Percentiles rank a stretch among this genome's conserved stretches.
Evolutionary conservation across 92 coral and sea anemone species (phyloP).

Genomic region (Bergia sp.): DNA sequence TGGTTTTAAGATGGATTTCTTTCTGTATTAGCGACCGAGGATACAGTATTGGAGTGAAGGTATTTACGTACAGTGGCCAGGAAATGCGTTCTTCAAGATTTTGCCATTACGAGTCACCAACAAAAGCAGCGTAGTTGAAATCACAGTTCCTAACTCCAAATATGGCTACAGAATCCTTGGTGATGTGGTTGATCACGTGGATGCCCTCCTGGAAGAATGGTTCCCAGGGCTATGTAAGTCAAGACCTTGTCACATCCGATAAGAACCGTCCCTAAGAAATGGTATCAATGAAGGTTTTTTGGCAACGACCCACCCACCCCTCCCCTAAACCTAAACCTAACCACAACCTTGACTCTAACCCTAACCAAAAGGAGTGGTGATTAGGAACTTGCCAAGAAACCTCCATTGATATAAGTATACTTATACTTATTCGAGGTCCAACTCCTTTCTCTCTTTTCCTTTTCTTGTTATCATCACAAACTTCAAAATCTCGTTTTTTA

Average conservation of each 20-base stretch:
- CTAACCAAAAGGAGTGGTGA: no score
- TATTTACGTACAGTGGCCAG: conserved; percentile 70
- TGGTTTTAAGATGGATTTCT: neutral
- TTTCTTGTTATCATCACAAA: no score
- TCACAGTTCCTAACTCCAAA: conserved; percentile 73
- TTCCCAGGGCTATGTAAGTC: conserved; percentile 91
- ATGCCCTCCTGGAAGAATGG: conserved; percentile 90
- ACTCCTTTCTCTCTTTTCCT: no score
- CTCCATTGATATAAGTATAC: no score
- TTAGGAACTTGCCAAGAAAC: no score
- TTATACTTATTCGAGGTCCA: no score
- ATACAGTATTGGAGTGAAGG: conserved; percentile 84
- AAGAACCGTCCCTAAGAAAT: no score
- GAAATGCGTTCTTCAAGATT: conserved; percentile 68
- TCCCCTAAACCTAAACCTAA: no score
- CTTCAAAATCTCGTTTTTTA: no score
- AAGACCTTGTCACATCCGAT: neutral
- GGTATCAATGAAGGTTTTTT: no score
- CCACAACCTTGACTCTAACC: no score
- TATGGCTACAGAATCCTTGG: conserved; percentile 79
- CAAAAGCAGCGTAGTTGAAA: conserved; percentile 63
- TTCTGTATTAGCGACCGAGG: conserved; percentile 49
- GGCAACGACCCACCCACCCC: no score
- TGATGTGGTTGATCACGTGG: conserved; percentile 90
- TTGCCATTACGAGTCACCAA: conserved; percentile 53